Evolutionary conservation across 2,113 vertebrate genomes (phyloP).

Genomic region (Excalfactoria chinensis): DNA sequence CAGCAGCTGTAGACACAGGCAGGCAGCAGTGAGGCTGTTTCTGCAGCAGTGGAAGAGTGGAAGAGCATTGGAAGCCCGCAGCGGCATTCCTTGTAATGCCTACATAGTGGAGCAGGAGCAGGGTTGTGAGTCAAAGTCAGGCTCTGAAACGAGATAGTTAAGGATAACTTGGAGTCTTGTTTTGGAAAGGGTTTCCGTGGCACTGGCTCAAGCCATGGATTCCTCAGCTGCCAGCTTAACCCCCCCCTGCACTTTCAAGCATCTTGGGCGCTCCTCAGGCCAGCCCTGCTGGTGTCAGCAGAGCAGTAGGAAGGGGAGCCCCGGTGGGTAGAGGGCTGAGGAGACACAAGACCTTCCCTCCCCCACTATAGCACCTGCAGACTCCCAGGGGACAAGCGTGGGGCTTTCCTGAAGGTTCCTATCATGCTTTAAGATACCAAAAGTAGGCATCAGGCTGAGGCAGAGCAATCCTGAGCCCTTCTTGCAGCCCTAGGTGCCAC

Average conservation of each 20-base stretch:
- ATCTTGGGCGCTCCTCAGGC: conserved; percentile 41
- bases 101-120: neutral
- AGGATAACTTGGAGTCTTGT: conserved; percentile 68
- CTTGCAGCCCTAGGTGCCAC: neutral
- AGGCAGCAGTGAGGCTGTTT: neutral
- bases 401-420: neutral
- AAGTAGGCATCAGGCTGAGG: accelerated
- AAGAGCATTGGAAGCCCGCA: neutral
- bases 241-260: conserved; percentile 50
- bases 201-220: conserved; percentile 81
- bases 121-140: conserved; percentile 8
- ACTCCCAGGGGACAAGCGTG: neutral
- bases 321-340: neutral
- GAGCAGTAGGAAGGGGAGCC: neutral
- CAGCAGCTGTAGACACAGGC: neutral
- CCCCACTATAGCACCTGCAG: neutral
- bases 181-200: conserved; percentile 89
- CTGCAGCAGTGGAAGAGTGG: neutral
- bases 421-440: neutral
- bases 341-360: neutral
- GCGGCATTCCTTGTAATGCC: neutral
- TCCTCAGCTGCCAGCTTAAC: conserved; percentile 86
- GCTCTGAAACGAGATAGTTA: conserved; percentile 26
- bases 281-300: neutral
- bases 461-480: accelerated